Percentiles rank a stretch among this genome's conserved stretches.
These are phyloP conservation scores for Plutomurus gul DNA, from an alignment of 1,140 invertebrate species.

Conservation along the genomic window DNA sequence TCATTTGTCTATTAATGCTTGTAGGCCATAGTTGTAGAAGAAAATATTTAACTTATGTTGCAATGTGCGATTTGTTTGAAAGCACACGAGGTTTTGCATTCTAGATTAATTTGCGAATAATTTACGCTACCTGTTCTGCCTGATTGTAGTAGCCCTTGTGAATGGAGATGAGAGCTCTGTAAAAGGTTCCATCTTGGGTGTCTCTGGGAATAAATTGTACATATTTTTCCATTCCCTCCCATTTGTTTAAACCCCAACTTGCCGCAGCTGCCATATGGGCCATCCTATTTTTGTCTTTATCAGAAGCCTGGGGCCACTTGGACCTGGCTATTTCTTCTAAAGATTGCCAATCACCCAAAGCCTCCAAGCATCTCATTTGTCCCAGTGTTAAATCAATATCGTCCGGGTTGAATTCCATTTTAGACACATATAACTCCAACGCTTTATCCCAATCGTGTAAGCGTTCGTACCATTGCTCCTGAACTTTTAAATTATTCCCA, in stretches of 20 bases:
- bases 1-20: no score
- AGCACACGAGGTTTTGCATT: no score
- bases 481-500: slow-evolving; percentile 73
- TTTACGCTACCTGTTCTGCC: slow-evolving; percentile 61
- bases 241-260: slow-evolving; percentile 90
- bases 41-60: no score
- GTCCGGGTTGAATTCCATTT: slow-evolving; percentile 61
- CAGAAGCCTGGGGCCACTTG: slow-evolving; percentile 72
- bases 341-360: slow-evolving; percentile 90
- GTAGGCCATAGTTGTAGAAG: no score
- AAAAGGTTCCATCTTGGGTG: slow-evolving; percentile 92
- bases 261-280: slow-evolving; percentile 85
- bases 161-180: slow-evolving; percentile 90
- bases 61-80: no score
- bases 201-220: slow-evolving; percentile 83
- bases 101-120: no score
- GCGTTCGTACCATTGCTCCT: slow-evolving; percentile 98
- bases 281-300: slow-evolving; percentile 78
- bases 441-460: slow-evolving; percentile 98
- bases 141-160: slow-evolving; percentile 79
- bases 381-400: slow-evolving; percentile 86
- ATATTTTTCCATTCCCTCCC: slow-evolving; percentile 89
- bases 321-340: slow-evolving; percentile 77
- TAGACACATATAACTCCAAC: slow-evolving; percentile 76
- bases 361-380: slow-evolving; percentile 95